phyloP scores from a whole-genome alignment of 2,797 vertebrate genomes.

The Acanthiza pusilla region DNA sequence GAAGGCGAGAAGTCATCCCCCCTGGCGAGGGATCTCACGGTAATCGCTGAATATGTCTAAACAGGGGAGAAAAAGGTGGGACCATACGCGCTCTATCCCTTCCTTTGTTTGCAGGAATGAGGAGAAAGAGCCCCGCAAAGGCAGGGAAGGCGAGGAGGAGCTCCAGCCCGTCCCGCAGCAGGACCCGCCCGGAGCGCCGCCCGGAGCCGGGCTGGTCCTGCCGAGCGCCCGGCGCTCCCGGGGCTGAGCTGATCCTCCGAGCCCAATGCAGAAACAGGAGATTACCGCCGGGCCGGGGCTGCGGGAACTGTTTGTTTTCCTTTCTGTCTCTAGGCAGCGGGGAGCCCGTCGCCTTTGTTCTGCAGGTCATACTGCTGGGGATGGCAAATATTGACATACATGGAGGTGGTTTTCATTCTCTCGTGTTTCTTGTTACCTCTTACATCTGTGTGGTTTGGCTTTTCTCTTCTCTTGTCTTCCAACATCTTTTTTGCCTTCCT shows the following conservation, averaged over 20 bases:
- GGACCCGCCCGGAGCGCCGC: not conserved
- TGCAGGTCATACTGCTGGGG: slow-evolving; percentile 33
- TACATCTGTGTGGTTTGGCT: not conserved
- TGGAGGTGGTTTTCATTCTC: slow-evolving; percentile 48
- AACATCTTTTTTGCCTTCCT: not conserved
- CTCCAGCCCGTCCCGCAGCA: too few relatives aligned
- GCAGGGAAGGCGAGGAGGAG: not conserved
- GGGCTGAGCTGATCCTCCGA: slow-evolving; percentile 6
- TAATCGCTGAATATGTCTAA: not conserved
- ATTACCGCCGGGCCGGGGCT: slow-evolving; percentile 10
- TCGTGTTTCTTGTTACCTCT: slow-evolving; percentile 61
- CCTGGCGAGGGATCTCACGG: not conserved
- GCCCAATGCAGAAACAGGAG: slow-evolving; percentile 17
- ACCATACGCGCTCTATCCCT: not conserved
- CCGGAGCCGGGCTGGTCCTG: not conserved
- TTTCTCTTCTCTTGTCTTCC: not conserved
- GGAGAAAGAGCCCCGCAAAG: not conserved
- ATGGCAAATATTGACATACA: slow-evolving; percentile 67
- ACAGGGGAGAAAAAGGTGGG: not conserved
- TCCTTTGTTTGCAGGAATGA: not conserved
- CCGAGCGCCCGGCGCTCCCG: not conserved
- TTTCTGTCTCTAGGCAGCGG: slow-evolving; percentile 63
- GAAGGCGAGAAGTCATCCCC: not conserved
- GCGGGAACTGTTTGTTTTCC: slow-evolving; percentile 64
- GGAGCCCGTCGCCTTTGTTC: slow-evolving; percentile 54